phyloP scores from a whole-genome alignment of 2,797 vertebrate genomes.

The Arrhamphus sclerolepis region DNA sequence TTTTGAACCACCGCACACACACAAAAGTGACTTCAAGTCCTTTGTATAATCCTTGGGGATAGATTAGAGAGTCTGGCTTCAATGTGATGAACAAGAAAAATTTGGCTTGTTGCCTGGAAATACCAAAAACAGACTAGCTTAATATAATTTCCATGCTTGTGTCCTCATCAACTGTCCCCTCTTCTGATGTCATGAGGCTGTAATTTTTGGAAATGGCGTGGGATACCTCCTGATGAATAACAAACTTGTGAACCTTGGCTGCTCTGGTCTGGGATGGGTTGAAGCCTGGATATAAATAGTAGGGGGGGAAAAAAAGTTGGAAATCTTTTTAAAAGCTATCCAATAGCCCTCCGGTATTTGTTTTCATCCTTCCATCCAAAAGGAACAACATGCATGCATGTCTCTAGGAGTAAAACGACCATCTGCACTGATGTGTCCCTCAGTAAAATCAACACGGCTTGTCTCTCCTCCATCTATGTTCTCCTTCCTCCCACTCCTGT shows the following conservation, averaged over 20 bases:
- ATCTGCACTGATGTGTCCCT: constrained; percentile 32
- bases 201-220: constrained; percentile 64
- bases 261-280: constrained; percentile 36
- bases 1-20: constrained; percentile 17
- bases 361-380: constrained; percentile 3
- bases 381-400: constrained; percentile 9
- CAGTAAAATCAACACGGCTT: constrained; percentile 41
- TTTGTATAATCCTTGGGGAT: constrained; percentile 8
- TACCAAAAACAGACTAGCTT: constrained; percentile 36
- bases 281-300: constrained; percentile 59
- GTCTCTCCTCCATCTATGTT: constrained; percentile 50
- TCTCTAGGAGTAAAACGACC: neutral
- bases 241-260: constrained; percentile 58
- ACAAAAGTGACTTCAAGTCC: constrained; percentile 11
- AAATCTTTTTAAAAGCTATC: constrained; percentile 38
- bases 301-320: constrained; percentile 24
- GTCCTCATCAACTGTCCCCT: constrained; percentile 31
- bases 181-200: constrained; percentile 49
- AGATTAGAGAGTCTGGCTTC: constrained; percentile 24
- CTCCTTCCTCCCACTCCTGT: constrained; percentile 54
- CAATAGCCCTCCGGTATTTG: constrained; percentile 15
- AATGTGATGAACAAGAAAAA: constrained; percentile 20
- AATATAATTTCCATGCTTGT: constrained; percentile 39
- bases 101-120: constrained; percentile 36
- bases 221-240: constrained; percentile 72